Conservation (phyloP, 53 echinoderm and acorn worm species). For the Astropecten irregularis region DNA sequence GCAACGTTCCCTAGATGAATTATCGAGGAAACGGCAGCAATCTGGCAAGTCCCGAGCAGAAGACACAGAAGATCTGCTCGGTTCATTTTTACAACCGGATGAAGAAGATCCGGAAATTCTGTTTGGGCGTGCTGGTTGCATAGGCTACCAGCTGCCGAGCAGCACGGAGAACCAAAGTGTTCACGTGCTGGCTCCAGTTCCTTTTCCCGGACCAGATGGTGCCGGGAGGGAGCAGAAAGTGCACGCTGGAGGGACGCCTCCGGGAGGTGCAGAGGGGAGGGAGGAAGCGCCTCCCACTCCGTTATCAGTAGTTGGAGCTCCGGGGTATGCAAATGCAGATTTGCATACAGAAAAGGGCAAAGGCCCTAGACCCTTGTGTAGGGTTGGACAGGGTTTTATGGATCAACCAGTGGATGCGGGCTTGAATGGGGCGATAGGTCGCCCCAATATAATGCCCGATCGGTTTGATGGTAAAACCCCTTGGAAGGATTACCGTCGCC, state of each 20-base stretch:
- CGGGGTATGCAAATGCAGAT: neutral
- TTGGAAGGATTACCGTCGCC: conserved; percentile 50
- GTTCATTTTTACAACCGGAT: neutral
- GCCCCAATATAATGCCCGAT: conserved; percentile 55
- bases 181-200: neutral
- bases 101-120: neutral
- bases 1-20: neutral
- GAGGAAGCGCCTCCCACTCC: too few relatives aligned
- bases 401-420: neutral
- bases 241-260: too few relatives aligned
- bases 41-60: neutral
- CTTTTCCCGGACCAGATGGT: neutral
- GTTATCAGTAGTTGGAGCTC: neutral
- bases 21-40: conserved; percentile 1
- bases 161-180: neutral
- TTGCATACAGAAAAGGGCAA: neutral
- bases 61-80: neutral
- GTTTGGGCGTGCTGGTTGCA: neutral
- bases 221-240: neutral
- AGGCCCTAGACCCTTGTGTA: neutral
- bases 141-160: neutral
- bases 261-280: neutral
- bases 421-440: neutral
- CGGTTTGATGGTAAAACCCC: conserved; percentile 56
- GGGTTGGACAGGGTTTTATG: neutral